Conservation (phyloP, 2,797 vertebrate genomes). For the Anolis apletophallus region DNA sequence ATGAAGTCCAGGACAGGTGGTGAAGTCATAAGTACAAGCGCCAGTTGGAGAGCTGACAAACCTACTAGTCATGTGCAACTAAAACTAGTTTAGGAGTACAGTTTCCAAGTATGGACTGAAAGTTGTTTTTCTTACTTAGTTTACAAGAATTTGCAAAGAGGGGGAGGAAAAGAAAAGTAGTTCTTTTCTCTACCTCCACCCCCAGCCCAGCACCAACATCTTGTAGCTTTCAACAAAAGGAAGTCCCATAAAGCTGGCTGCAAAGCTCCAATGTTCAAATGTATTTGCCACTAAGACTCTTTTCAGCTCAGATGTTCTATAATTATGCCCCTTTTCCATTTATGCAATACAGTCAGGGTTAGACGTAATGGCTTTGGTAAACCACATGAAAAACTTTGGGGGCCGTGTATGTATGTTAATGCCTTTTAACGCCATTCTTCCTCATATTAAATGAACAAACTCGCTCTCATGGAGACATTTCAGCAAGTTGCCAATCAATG, state of each 20-base stretch:
- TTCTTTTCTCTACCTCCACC: not conserved
- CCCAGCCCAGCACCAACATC: not conserved
- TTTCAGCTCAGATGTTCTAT: not conserved
- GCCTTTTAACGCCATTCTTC: slow-evolving; percentile 22
- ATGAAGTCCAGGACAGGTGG: not conserved
- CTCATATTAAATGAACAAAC: slow-evolving; percentile 44
- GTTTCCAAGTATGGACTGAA: not conserved
- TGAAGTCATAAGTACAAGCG: not conserved
- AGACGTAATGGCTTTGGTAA: slow-evolving; percentile 47
- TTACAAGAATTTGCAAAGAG: not conserved
- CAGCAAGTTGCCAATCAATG: slow-evolving; percentile 50
- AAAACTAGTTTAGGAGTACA: not conserved
- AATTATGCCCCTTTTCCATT: slow-evolving; percentile 31
- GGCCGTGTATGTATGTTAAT: slow-evolving; percentile 20
- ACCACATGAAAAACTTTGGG: slow-evolving; percentile 39
- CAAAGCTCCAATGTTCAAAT: slow-evolving; percentile 28
- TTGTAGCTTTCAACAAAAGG: slow-evolving; percentile 18
- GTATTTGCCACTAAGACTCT: slow-evolving; percentile 23
- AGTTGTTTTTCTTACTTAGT: not conserved
- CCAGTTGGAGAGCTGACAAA: slow-evolving; percentile 6
- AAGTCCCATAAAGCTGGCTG: slow-evolving; percentile 37
- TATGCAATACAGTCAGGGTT: slow-evolving; percentile 27
- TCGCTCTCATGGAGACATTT: slow-evolving; percentile 54
- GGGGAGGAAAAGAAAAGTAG: not conserved
- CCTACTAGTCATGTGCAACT: not conserved